Evolutionary conservation across 2,113 vertebrate genomes (phyloP).

Genomic region (Muntiacus reevesi): DNA sequence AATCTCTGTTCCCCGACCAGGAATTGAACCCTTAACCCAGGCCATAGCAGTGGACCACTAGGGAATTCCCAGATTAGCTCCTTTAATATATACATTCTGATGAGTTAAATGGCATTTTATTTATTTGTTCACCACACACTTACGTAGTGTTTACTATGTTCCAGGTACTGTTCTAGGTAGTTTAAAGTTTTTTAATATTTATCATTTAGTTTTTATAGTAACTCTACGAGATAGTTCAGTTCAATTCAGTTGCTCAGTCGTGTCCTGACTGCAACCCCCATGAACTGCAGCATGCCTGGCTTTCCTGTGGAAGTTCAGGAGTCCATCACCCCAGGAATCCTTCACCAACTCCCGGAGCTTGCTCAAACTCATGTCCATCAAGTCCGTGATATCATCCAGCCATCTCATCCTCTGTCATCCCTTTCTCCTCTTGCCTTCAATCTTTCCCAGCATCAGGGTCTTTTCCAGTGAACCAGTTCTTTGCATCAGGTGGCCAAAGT

Average conservation of each 20-base stretch:
- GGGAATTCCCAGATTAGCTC: not conserved
- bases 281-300: not conserved
- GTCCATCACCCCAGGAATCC: not conserved
- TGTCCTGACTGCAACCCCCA: not conserved
- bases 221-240: not conserved
- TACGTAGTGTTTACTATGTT: not conserved
- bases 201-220: not conserved
- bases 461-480: not conserved
- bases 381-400: not conserved
- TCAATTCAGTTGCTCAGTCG: not conserved
- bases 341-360: not conserved
- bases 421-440: not conserved
- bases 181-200: not conserved
- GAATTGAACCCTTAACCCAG: not conserved
- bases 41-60: not conserved
- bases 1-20: not conserved
- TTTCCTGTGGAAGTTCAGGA: not conserved
- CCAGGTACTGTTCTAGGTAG: not conserved
- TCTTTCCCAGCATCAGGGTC: not conserved
- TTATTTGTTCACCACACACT: not conserved
- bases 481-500: not conserved
- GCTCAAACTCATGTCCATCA: not conserved
- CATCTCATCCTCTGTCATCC: not conserved
- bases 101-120: not conserved
- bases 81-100: not conserved